Evolutionary conservation across 2,888 invertebrate genomes (phyloP), one percentile per base, ranked within the genome.

Genomic region (Eupelmus urozonus): DNA sequence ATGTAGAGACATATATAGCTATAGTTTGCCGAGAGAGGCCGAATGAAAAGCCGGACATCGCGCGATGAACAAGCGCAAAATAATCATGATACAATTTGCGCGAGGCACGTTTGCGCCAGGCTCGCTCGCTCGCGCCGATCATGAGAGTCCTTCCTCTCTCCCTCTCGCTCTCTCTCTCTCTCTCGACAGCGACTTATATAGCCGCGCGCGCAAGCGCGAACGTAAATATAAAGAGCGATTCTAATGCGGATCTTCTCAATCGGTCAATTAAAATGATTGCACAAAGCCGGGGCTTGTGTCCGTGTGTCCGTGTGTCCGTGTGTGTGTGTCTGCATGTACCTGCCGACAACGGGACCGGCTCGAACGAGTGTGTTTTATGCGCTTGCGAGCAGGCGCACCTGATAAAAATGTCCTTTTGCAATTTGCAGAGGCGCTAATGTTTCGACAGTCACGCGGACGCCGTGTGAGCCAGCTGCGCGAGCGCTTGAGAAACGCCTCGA

Each of bases 21-120:
- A 13, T 45, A 45, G 45, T 7, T 9, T 2, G 20, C 20, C 4
- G 23, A 62, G 55, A 25, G 20, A n/a, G 45, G 18, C 18, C 34
- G 55, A 59, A 74, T 69, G 66, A 66, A 74, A 67, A 45, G 63
- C 65, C 62, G 55, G 45, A 55, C 42, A 42, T 55, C 29, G 49
- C 34, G 45, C 49, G 57, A 67, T 75, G 62, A 72, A 66, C 60
- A 72, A 71, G 55, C 72, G 51, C 59, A 67, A 67, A 77, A 66
- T 77, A 77, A 77, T 77, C 55, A 59, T 67, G 72, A 72, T 77
- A 77, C 72, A 72, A 66, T 77, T 77, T 77, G 71, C 72, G 49
- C 60, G 42, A 53, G 42, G 62, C 20, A 45, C 45, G 20, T 57
- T 20, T 65, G 29, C 18, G 29, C 1, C 18, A 9, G 5, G 34